These are phyloP conservation scores for Rhinopithecus roxellana DNA, from an alignment of 2,113 vertebrate genomes.

Conservation along the genomic window DNA sequence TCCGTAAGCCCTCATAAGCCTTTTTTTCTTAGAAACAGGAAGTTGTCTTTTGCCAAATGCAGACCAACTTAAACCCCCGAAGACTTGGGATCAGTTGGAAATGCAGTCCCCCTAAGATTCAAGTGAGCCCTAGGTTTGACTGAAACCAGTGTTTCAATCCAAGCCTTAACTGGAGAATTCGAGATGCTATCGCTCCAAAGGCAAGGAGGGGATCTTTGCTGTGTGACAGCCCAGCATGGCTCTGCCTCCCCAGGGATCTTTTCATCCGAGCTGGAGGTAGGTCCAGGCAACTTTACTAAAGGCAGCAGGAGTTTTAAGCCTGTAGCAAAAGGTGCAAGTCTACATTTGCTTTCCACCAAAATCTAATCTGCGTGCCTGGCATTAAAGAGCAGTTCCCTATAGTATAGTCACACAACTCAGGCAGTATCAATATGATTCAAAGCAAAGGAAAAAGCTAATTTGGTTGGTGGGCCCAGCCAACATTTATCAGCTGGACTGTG, in stretches of 20 bases:
- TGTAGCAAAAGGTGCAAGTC: background rate
- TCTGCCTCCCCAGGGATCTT: background rate
- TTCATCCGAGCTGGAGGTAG: background rate
- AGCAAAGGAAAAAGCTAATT: background rate
- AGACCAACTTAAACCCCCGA: conserved; percentile 68
- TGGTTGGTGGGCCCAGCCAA: background rate
- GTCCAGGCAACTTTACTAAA: background rate
- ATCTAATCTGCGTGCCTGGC: background rate
- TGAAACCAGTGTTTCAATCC: background rate
- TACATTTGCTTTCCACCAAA: background rate
- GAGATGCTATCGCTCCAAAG: background rate
- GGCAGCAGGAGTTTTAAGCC: background rate
- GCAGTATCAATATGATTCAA: background rate
- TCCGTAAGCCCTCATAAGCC: conserved; percentile 71
- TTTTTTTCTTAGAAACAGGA: conserved; percentile 81
- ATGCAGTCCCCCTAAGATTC: conserved; percentile 45
- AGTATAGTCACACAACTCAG: background rate
- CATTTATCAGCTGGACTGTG: background rate
- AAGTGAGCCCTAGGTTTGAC: conserved; percentile 15
- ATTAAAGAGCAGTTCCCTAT: background rate
- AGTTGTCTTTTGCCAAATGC: conserved; percentile 70
- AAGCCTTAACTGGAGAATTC: background rate
- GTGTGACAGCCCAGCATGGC: background rate
- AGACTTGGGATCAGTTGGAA: conserved; percentile 51
- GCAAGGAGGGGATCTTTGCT: background rate